A percentile compares a stretch with the other conserved stretches of the same genome.
These are phyloP conservation scores for Bombus ignitus DNA, from an alignment of 1,140 invertebrate genomes.

Conservation along the genomic window DNA sequence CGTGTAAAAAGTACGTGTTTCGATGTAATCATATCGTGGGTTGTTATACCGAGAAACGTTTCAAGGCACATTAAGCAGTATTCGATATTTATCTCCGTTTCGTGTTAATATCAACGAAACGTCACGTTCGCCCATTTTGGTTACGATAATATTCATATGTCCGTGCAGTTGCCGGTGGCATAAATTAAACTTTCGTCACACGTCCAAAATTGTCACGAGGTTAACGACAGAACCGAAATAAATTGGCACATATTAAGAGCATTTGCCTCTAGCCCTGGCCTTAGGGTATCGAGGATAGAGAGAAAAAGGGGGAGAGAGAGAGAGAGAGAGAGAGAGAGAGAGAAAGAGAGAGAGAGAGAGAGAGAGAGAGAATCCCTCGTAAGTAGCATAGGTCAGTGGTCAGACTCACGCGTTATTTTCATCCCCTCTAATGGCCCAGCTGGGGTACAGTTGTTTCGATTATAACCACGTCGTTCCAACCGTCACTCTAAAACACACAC, in stretches of 20 bases:
- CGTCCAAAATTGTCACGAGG: background rate
- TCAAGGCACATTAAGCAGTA: background rate
- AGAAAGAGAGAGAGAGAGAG: background rate
- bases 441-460: slow-evolving; percentile 21
- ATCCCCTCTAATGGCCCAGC: background rate
- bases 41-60: background rate
- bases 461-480: background rate
- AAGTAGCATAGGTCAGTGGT: slow-evolving; percentile 49
- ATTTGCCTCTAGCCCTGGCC: slow-evolving; percentile 2
- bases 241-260: slow-evolving; percentile 3
- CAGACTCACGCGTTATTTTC: slow-evolving; percentile 15
- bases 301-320: background rate
- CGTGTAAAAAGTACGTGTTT: background rate
- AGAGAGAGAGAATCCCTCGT: background rate
- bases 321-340: no score
- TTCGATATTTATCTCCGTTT: background rate
- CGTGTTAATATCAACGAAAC: no score
- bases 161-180: background rate
- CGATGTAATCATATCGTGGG: background rate
- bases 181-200: background rate
- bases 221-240: slow-evolving; percentile 31
- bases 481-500: background rate
- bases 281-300: slow-evolving; percentile 8
- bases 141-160: background rate
- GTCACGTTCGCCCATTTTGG: background rate